A percentile compares a stretch with the other conserved stretches of the same genome.
These are phyloP conservation scores for Amiota minor DNA, from an alignment of 2,888 invertebrate genomes.

Conservation along the genomic window DNA sequence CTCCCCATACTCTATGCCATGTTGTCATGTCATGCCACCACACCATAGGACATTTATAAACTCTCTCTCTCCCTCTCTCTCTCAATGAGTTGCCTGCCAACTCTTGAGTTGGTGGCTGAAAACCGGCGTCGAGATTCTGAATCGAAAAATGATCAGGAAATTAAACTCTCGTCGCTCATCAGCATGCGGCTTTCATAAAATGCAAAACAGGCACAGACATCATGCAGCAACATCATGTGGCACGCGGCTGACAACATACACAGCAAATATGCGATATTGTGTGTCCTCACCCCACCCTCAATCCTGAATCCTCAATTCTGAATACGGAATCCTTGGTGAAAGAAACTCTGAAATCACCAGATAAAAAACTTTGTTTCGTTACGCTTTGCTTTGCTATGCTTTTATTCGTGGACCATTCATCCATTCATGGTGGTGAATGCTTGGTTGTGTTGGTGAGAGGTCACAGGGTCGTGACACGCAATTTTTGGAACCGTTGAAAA, in stretches of 20 bases:
- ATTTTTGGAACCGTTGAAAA: slow-evolving; percentile 47
- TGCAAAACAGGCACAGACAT: slow-evolving; percentile 50
- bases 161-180: slow-evolving; percentile 64
- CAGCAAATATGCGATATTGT: too few species aligned
- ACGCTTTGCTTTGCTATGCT: neutral
- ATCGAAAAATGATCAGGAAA: slow-evolving; percentile 69
- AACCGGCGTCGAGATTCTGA: slow-evolving; percentile 51
- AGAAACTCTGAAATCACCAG: too few species aligned
- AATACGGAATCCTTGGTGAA: too few species aligned
- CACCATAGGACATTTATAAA: slow-evolving; percentile 22
- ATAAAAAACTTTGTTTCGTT: neutral
- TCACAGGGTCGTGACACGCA: slow-evolving; percentile 31
- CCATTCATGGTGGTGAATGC: too few species aligned
- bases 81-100: neutral
- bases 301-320: too few species aligned
- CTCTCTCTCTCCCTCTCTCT: slow-evolving; percentile 13
- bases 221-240: slow-evolving; percentile 26
- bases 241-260: neutral
- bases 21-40: slow-evolving; percentile 10
- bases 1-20: neutral
- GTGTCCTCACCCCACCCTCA: too few species aligned
- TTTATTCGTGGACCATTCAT: too few species aligned
- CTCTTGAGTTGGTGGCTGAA: neutral
- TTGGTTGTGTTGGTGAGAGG: neutral
- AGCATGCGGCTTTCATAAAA: slow-evolving; percentile 60